Evolutionary conservation across 2,888 invertebrate genomes (phyloP).

Genomic region (Bombylius discolor): DNA sequence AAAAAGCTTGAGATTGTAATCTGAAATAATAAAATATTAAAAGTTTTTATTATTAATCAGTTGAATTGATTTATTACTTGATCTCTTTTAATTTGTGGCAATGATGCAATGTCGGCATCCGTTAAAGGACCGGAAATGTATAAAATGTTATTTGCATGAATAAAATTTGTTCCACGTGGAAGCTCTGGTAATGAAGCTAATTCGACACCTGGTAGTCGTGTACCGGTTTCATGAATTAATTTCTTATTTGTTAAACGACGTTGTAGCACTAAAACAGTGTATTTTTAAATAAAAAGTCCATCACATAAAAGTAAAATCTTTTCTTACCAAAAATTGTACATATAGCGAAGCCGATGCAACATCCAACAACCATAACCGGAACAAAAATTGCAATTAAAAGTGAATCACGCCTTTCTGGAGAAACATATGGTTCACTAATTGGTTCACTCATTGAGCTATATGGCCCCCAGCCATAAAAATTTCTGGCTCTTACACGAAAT

Average conservation of each 20-base stretch:
- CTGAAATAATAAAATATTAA: conserved; percentile 1
- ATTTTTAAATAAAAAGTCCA: not conserved
- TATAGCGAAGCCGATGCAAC: conserved; percentile 26
- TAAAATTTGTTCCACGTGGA: conserved; percentile 52
- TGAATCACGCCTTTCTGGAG: conserved; percentile 29
- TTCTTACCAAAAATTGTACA: conserved; percentile 27
- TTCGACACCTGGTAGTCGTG: conserved; percentile 63
- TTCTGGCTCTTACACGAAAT: conserved; percentile 67
- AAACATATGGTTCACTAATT: conserved; percentile 30
- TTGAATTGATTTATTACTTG: conserved; percentile 35
- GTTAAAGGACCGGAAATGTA: conserved; percentile 56
- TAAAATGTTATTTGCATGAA: conserved; percentile 72
- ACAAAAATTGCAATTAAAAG: conserved; percentile 51
- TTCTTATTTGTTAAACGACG: conserved; percentile 57
- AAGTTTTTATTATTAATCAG: not conserved
- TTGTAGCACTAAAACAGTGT: conserved; percentile 43
- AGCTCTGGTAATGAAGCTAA: conserved; percentile 75
- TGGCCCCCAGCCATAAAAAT: conserved; percentile 70
- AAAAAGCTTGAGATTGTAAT: conserved; percentile 78
- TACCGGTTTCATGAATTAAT: conserved; percentile 41
- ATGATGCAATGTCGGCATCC: conserved; percentile 61
- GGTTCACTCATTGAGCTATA: conserved; percentile 55
- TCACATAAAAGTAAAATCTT: not conserved
- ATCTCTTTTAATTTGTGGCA: conserved; percentile 76
- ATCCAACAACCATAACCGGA: conserved; percentile 39